Evolutionary conservation across 2,113 vertebrate species (phyloP).

Genomic region (Rostratula benghalensis): DNA sequence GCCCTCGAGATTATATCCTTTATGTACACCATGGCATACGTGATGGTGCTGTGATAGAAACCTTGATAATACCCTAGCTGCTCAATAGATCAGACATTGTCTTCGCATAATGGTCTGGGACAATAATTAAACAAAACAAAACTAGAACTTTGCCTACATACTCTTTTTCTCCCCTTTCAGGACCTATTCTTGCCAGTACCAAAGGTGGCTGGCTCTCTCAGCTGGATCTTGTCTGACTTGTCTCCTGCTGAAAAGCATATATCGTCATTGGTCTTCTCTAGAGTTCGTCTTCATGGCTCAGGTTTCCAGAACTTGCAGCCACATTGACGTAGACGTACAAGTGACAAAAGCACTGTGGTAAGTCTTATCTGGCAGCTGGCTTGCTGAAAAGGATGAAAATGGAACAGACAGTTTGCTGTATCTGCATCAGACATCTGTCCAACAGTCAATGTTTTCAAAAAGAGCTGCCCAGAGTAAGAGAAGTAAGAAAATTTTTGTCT

Average conservation of each 20-base stretch:
- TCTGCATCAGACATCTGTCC: not conserved
- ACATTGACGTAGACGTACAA: not conserved
- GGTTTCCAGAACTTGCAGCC: slow-evolving; percentile 5
- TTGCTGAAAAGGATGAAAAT: not conserved
- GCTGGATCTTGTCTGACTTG: not conserved
- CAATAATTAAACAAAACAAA: slow-evolving; percentile 11
- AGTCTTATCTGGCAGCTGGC: slow-evolving; percentile 11
- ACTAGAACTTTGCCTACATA: not conserved
- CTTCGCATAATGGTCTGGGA: slow-evolving; percentile 13
- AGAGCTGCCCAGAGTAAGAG: not conserved
- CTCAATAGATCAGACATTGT: not conserved
- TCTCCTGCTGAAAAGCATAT: not conserved
- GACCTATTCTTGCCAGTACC: not conserved
- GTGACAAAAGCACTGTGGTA: not conserved
- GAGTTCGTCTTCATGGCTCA: not conserved
- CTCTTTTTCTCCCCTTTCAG: not conserved
- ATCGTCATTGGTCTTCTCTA: not conserved
- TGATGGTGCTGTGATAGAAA: not conserved
- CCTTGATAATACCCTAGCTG: slow-evolving; percentile 42
- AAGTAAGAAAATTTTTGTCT: not conserved
- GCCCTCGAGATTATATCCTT: not conserved
- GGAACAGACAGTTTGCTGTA: not conserved
- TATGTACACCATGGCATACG: not conserved
- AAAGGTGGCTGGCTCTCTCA: not conserved
- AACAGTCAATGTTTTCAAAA: not conserved